Evolutionary conservation across 2,113 vertebrate genomes (phyloP), one percentile per base, ranked within the genome.

Genomic region (Uropsilus gracilis): DNA sequence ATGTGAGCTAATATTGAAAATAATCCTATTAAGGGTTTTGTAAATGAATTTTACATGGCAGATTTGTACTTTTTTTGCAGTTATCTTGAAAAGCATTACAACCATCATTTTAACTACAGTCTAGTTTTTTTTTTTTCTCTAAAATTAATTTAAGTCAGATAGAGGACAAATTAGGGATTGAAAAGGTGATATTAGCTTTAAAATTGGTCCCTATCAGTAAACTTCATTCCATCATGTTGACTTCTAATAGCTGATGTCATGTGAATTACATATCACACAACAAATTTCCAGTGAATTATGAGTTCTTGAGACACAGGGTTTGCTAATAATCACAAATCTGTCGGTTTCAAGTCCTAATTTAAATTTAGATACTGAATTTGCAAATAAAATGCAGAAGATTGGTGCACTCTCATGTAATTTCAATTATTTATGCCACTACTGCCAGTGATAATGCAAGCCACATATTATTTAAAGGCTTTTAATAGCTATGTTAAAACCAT

Each of bases 301-400:
- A 6, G 73, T 8, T 48, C 12, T 86, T 69, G 82, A 89, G 13
- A 1, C 5, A 87, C 3, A 72, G 32, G 3, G 72, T 10, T 78
- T 69, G 63, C 22, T 68, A 91, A 18, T 69, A 81, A 24, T 92
- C 30, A 84, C 11, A 39, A 68, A 71, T 9, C 55, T 88, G 18
- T 64, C n/a, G 66, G 81, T 90, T 84, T 87, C 24, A 92, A 82
- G 46, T 69, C 16, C 46, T 82, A n/a, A 8, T 84, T 59, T 92
- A 94, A 66, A 76, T 22, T 6, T 53, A 46, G 13, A 73, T 91
- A 46, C 55, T 57, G 6, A 3, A 73, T 61, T 88, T n/a, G 73
- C 44, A 2, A 3, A 64, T 59, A 73, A 64, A 59, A 3, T 72
- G 2, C 69, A 50, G 39, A 32, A 84, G 10, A 92, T 86, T 10